Percentiles rank a stretch among this genome's conserved stretches.
Conservation (phyloP, 2,113 vertebrate species). For the Dipodomys spectabilis region DNA sequence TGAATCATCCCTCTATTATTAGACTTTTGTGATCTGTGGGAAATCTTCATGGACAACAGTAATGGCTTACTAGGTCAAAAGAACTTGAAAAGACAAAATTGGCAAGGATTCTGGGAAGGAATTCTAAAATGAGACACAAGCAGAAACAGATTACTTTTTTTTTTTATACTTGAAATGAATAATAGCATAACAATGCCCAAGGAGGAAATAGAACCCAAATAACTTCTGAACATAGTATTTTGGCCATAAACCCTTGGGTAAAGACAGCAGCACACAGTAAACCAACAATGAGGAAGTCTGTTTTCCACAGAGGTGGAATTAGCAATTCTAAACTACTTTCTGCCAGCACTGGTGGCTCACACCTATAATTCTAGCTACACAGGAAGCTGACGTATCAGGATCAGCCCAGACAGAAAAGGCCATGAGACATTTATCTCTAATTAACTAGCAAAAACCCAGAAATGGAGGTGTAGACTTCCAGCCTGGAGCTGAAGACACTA, state of each 20-base stretch:
- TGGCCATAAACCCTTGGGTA: neutral
- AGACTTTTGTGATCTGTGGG: neutral
- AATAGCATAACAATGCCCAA: neutral
- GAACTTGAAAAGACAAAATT: neutral
- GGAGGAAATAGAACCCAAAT: neutral
- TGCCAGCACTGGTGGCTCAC: neutral
- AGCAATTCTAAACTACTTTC: slow-evolving; percentile 13
- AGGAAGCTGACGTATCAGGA: too few species aligned
- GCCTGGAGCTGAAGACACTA: too few species aligned
- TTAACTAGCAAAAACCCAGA: too few species aligned
- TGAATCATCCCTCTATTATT: neutral
- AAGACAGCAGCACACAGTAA: neutral
- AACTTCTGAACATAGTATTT: neutral
- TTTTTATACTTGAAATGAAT: neutral
- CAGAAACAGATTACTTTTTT: neutral
- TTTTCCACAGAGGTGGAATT: neutral
- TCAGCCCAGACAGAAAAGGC: too few species aligned
- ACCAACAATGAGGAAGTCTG: neutral
- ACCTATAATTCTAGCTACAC: too few species aligned
- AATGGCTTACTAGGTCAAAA: neutral
- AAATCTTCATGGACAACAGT: neutral
- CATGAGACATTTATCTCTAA: too few species aligned
- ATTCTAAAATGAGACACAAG: neutral
- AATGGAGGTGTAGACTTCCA: too few species aligned
- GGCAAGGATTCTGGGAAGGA: neutral